Evolutionary conservation across 2,888 invertebrate genomes (phyloP).

Genomic region (Pseudoips prasinana): DNA sequence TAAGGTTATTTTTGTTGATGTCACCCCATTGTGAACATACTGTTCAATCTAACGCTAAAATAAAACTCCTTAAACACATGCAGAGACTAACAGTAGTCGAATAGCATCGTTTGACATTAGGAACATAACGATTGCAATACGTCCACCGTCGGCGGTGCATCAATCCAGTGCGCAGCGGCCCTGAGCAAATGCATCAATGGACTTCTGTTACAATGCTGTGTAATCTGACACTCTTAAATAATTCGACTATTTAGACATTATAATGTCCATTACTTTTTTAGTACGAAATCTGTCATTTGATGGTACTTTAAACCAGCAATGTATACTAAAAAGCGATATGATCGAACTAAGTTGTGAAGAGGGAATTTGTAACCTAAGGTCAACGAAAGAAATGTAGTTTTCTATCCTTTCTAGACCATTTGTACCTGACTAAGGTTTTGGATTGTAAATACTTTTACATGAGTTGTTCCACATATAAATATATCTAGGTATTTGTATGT

Average conservation of each 20-base stretch:
- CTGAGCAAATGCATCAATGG: slow-evolving; percentile 69
- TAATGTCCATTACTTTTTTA: slow-evolving; percentile 9
- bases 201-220: slow-evolving; percentile 33
- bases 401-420: slow-evolving; percentile 35
- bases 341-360: slow-evolving; percentile 1
- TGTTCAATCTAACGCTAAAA: slow-evolving; percentile 27
- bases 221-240: slow-evolving; percentile 14
- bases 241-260: not conserved
- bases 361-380: slow-evolving; percentile 38
- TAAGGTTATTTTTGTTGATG: too few relatives aligned
- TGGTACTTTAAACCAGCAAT: not conserved
- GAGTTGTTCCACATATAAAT: slow-evolving; percentile 1
- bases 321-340: not conserved
- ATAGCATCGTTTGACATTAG: slow-evolving; percentile 71
- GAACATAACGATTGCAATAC: slow-evolving; percentile 77
- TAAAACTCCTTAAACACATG: slow-evolving; percentile 60
- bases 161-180: slow-evolving; percentile 69
- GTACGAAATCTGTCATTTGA: not conserved
- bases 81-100: slow-evolving; percentile 60
- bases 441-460: slow-evolving; percentile 25
- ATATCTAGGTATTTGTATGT: not conserved
- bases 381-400: slow-evolving; percentile 45
- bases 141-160: slow-evolving; percentile 63
- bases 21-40: too few relatives aligned
- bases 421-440: slow-evolving; percentile 30